Evolutionary conservation across 1,140 invertebrate genomes (phyloP).

Genomic region (Sarcophaga peregrina): DNA sequence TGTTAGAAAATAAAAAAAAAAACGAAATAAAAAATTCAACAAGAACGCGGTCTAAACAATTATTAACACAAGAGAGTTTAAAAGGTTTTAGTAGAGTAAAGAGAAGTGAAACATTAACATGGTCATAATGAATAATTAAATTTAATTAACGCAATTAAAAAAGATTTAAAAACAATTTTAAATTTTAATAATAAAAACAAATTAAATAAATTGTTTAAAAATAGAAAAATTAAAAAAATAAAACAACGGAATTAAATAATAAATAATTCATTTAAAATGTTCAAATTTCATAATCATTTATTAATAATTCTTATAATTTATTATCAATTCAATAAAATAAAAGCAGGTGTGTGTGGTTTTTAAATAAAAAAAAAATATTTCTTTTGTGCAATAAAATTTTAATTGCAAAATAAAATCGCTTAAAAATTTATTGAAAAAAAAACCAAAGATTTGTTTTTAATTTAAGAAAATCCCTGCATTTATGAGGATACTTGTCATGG

Average conservation of each 20-base stretch:
- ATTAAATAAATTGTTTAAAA: not conserved
- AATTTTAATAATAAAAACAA: not conserved
- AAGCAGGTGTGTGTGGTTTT: slow-evolving; percentile 33
- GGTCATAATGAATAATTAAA: too few relatives aligned
- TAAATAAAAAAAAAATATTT: not conserved
- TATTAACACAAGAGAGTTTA: too few relatives aligned
- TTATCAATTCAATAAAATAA: not conserved
- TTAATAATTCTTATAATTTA: slow-evolving; percentile 16
- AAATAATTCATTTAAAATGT: slow-evolving; percentile 48
- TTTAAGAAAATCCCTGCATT: slow-evolving; percentile 55
- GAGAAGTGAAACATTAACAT: too few relatives aligned
- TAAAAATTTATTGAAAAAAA: too few relatives aligned
- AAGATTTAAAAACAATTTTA: not conserved
- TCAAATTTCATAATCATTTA: slow-evolving; percentile 29
- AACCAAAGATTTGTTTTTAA: slow-evolving; percentile 31
- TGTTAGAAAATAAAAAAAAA: too few relatives aligned
- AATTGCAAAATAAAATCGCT: not conserved
- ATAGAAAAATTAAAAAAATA: not conserved
- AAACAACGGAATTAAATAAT: slow-evolving; percentile 45
- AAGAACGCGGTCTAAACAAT: too few relatives aligned
- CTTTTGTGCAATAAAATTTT: not conserved
- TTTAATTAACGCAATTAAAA: too few relatives aligned
- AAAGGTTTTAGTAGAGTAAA: too few relatives aligned
- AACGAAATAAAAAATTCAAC: too few relatives aligned
- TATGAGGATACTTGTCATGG: slow-evolving; percentile 61